A percentile compares a stretch with the other conserved stretches of the same genome.
These are phyloP conservation scores for Melopsittacus undulatus DNA, from an alignment of 2,797 vertebrate species.

Conservation along the genomic window DNA sequence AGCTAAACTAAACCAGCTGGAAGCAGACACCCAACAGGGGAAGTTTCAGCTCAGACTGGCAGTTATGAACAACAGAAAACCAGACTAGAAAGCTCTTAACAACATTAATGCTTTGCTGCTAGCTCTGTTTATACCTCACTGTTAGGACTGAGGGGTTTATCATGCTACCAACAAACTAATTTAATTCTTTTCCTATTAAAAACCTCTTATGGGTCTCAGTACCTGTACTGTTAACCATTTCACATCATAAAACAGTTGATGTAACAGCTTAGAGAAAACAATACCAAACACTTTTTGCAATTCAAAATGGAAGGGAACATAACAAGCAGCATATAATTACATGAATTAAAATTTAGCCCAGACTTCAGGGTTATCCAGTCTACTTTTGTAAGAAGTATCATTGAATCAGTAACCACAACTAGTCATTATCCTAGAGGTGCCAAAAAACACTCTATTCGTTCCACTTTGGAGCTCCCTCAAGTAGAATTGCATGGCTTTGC, in stretches of 20 bases:
- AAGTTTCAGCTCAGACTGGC: neutral
- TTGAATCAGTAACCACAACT: constrained; percentile 6
- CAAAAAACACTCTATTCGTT: neutral
- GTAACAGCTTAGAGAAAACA: neutral
- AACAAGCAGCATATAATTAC: neutral
- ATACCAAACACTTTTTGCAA: neutral
- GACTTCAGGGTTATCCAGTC: neutral
- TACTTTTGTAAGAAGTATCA: neutral
- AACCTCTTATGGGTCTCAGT: neutral
- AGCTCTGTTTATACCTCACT: neutral
- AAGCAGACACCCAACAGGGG: neutral
- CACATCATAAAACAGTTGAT: neutral
- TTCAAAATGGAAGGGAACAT: neutral
- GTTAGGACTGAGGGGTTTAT: neutral
- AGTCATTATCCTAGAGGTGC: neutral
- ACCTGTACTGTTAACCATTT: neutral
- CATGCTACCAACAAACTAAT: neutral
- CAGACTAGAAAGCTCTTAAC: neutral
- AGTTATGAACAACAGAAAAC: constrained; percentile 1
- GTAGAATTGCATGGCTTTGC: neutral
- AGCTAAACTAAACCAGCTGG: constrained; percentile 41
- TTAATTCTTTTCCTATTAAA: neutral
- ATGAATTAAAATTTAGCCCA: neutral
- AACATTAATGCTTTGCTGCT: neutral
- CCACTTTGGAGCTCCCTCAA: neutral